phyloP scores from a whole-genome alignment of 2,113 vertebrate species.

The Uria lomvia region DNA sequence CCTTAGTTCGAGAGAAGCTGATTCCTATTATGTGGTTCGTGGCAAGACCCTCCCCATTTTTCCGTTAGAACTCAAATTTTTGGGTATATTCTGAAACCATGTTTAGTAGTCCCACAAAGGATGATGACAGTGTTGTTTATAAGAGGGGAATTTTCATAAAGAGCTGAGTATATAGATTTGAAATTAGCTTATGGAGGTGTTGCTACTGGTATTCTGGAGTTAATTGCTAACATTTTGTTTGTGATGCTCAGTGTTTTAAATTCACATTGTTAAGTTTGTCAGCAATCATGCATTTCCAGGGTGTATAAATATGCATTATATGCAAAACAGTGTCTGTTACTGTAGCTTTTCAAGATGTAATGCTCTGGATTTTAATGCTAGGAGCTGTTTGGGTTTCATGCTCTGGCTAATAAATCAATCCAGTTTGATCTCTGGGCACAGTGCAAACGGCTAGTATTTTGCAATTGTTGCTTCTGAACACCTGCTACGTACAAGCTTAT shows the following conservation, averaged over 20 bases:
- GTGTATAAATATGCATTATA: slow-evolving; percentile 44
- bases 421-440: background rate
- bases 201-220: slow-evolving; percentile 5
- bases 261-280: slow-evolving; percentile 54
- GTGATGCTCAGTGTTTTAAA: slow-evolving; percentile 29
- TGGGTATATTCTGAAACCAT: background rate
- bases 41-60: background rate
- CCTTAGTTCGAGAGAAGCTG: background rate
- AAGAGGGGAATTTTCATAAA: background rate
- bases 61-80: background rate
- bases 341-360: slow-evolving; percentile 18
- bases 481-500: background rate
- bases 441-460: background rate
- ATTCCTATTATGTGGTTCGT: background rate
- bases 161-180: background rate
- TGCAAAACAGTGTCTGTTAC: slow-evolving; percentile 24
- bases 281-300: slow-evolving; percentile 26
- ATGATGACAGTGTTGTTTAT: background rate
- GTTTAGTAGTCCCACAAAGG: background rate
- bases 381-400: slow-evolving; percentile 9
- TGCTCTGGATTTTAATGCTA: slow-evolving; percentile 28
- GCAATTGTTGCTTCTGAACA: background rate
- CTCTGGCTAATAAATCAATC: background rate
- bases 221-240: slow-evolving; percentile 39
- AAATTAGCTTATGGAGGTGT: slow-evolving; percentile 11